A percentile compares a stretch with the other conserved stretches of the same genome.
phyloP scores from a whole-genome alignment of 2,113 vertebrate species.

The Thunnus maccoyii region DNA sequence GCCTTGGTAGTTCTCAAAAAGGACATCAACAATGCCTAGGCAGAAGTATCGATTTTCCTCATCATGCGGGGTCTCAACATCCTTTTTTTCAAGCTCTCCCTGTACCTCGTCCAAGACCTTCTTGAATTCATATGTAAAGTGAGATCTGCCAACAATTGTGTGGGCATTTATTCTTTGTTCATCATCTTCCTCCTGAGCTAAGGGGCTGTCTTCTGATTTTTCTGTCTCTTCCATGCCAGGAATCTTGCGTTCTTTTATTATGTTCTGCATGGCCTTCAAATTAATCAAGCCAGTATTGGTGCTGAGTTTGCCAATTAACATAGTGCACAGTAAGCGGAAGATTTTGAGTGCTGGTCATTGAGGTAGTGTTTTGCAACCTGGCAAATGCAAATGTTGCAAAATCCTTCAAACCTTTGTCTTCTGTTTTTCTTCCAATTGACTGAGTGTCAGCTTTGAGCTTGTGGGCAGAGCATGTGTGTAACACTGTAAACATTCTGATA shows the following conservation, averaged over 20 bases:
- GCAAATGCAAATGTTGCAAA: slow-evolving; percentile 40
- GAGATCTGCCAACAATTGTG: slow-evolving; percentile 22
- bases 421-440: slow-evolving; percentile 21
- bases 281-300: neutral
- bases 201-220: neutral
- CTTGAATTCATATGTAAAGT: slow-evolving; percentile 17
- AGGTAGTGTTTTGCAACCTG: slow-evolving; percentile 32
- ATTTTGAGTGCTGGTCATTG: slow-evolving; percentile 1
- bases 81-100: neutral
- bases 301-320: slow-evolving; percentile 17
- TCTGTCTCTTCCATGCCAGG: neutral
- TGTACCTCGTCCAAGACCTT: too few species aligned
- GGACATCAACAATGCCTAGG: neutral
- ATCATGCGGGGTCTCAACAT: neutral
- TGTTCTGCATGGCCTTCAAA: slow-evolving; percentile 5
- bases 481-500: slow-evolving; percentile 24
- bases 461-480: slow-evolving; percentile 41
- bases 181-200: neutral
- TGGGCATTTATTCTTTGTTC: slow-evolving; percentile 17
- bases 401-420: slow-evolving; percentile 25
- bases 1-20: slow-evolving; percentile 34
- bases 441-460: slow-evolving; percentile 28
- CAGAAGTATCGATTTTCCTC: slow-evolving; percentile 32
- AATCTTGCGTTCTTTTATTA: neutral
- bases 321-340: neutral